These are phyloP conservation scores for Pteruthius melanotis DNA, from an alignment of 2,113 vertebrate species.

Conservation along the genomic window DNA sequence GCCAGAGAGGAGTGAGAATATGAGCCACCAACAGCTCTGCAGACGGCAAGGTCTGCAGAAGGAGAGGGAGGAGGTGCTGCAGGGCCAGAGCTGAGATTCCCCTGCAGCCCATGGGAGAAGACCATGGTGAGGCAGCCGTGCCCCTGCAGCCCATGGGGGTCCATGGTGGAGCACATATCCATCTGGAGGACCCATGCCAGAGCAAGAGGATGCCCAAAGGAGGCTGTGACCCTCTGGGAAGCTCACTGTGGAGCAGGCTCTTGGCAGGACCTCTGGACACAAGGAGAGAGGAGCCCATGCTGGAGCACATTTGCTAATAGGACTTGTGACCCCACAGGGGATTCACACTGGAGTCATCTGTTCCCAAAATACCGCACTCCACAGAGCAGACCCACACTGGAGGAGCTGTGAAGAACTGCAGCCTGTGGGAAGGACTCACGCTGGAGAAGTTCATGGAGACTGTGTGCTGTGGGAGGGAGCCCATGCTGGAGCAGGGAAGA, in stretches of 20 bases:
- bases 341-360: neutral
- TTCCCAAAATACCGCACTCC: neutral
- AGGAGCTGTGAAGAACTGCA: neutral
- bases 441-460: neutral
- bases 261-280: neutral
- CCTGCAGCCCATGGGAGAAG: neutral
- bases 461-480: neutral
- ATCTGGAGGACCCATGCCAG: neutral
- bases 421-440: accelerated
- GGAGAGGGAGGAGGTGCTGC: neutral
- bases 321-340: neutral
- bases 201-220: neutral
- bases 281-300: neutral
- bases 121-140: neutral
- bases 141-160: neutral
- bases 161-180: neutral
- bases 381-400: neutral
- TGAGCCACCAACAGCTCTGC: neutral
- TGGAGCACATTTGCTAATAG: neutral
- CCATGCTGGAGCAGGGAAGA: neutral
- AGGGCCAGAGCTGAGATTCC: neutral
- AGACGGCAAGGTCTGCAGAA: neutral
- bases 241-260: neutral
- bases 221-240: neutral
- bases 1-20: neutral